These are phyloP conservation scores for Gymnocheta viridis DNA, from an alignment of 2,888 invertebrate genomes.

Conservation along the genomic window DNA sequence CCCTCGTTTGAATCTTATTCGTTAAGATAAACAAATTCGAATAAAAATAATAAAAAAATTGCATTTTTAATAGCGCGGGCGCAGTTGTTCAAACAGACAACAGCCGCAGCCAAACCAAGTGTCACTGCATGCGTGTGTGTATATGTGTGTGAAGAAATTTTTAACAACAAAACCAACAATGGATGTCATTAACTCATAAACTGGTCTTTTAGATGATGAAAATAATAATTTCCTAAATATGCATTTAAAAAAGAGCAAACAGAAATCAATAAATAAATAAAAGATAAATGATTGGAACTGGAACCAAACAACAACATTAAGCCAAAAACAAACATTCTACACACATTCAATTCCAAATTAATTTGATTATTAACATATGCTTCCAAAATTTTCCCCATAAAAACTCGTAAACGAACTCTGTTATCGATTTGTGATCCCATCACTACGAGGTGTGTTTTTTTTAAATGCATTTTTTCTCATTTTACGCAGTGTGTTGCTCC, in stretches of 20 bases:
- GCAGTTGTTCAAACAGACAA: conserved; percentile 61
- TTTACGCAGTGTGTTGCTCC: too few species aligned
- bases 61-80: conserved; percentile 57
- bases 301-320: neutral
- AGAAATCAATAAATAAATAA: conserved; percentile 33
- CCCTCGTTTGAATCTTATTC: conserved; percentile 36
- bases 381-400: conserved; percentile 15
- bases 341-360: neutral
- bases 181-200: conserved; percentile 48
- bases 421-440: neutral
- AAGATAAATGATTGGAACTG: conserved; percentile 19
- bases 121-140: neutral
- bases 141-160: conserved; percentile 11
- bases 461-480: too few species aligned
- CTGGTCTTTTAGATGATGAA: conserved; percentile 43
- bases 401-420: neutral
- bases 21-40: conserved; percentile 61
- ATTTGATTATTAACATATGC: conserved; percentile 36
- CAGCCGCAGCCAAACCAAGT: neutral
- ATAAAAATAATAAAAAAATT: conserved; percentile 29
- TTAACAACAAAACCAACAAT: conserved; percentile 36
- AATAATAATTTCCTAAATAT: conserved; percentile 40
- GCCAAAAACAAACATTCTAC: neutral
- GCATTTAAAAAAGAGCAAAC: conserved; percentile 23
- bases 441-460: too few species aligned